phyloP scores from a whole-genome alignment of 2,888 invertebrate genomes.

The Ceramica pisi region DNA sequence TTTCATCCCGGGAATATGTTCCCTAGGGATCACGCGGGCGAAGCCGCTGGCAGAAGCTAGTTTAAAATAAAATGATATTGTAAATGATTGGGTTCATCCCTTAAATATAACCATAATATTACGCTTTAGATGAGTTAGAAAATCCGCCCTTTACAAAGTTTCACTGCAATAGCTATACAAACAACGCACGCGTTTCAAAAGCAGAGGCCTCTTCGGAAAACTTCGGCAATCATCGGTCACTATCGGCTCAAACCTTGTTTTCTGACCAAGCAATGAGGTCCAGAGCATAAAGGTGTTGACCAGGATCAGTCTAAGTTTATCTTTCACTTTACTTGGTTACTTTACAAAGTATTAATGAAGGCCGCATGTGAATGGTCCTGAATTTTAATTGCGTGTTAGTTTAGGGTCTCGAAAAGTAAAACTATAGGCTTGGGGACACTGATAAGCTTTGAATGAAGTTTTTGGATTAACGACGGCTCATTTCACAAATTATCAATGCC shows the following conservation, averaged over 20 bases:
- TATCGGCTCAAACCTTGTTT: not conserved
- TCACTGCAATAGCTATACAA: not conserved
- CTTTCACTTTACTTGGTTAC: conserved; percentile 22
- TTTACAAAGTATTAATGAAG: conserved; percentile 29
- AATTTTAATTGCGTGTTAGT: conserved; percentile 55
- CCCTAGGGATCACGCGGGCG: too few species aligned
- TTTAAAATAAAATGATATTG: too few species aligned
- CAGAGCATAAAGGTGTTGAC: conserved; percentile 6
- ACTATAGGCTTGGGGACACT: not conserved
- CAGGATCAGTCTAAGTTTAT: conserved; percentile 39
- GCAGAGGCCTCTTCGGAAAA: conserved; percentile 2
- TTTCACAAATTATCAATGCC: not conserved
- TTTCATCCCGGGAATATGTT: too few species aligned
- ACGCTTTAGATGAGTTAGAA: too few species aligned
- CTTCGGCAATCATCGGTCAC: conserved; percentile 13
- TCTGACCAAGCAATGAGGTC: conserved; percentile 4
- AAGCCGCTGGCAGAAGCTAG: too few species aligned
- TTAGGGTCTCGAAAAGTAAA: conserved; percentile 43
- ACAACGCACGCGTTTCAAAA: not conserved
- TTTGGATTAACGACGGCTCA: not conserved
- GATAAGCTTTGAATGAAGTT: conserved; percentile 6
- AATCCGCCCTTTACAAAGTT: too few species aligned
- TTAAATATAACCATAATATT: too few species aligned
- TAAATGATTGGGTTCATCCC: too few species aligned
- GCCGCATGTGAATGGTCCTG: conserved; percentile 5